A percentile compares a stretch with the other conserved stretches of the same genome.
phyloP scores from a whole-genome alignment of 2,888 invertebrate genomes.

The Alviniconcha strummeri region DNA sequence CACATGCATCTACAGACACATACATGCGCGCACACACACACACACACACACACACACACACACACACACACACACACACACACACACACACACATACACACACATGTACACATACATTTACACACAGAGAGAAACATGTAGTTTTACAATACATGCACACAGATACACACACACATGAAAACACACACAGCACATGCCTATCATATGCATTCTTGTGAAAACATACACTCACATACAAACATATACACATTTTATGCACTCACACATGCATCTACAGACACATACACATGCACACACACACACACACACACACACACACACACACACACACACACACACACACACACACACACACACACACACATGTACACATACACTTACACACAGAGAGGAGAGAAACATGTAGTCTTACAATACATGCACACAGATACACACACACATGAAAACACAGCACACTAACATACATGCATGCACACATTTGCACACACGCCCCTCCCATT shows the following conservation, averaged over 20 bases:
- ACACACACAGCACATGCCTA: too few species aligned
- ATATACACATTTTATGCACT: not conserved
- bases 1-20: not conserved
- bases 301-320: not conserved
- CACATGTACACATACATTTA: too few species aligned
- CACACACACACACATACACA: not conserved
- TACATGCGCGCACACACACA: not conserved
- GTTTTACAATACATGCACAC: too few species aligned
- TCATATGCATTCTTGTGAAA: too few species aligned
- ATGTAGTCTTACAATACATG: too few species aligned
- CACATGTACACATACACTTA: too few species aligned
- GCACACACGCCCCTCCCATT: not conserved
- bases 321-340: not conserved
- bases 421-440: not conserved
- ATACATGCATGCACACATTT: not conserved
- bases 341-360: not conserved
- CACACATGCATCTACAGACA: not conserved
- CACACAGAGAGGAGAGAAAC: too few species aligned
- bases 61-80: not conserved
- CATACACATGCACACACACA: not conserved
- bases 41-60: not conserved
- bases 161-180: too few species aligned
- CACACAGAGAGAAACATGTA: too few species aligned
- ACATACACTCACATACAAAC: too few species aligned
- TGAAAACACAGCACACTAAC: too few species aligned